These are phyloP conservation scores for Halesus radiatus DNA, from an alignment of 1,140 invertebrate genomes.

Conservation along the genomic window DNA sequence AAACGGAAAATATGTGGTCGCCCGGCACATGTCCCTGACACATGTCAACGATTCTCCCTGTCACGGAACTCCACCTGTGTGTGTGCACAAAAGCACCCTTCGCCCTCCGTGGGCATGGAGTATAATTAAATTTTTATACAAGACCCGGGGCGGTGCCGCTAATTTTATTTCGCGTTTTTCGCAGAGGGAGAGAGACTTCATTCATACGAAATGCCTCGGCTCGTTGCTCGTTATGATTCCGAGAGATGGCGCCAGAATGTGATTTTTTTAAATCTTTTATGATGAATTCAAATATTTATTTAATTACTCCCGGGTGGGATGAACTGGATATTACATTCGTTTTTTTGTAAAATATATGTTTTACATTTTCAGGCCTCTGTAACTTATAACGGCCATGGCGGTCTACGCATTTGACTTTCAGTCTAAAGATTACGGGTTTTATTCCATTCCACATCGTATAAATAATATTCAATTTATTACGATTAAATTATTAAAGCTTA, in stretches of 20 bases:
- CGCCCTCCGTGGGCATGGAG: not conserved
- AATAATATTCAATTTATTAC: no score
- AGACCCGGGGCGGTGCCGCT: slow-evolving; percentile 44
- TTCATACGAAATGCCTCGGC: slow-evolving; percentile 5
- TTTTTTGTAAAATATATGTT: no score
- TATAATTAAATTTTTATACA: slow-evolving; percentile 56
- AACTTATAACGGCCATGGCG: no score
- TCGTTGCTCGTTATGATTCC: slow-evolving; percentile 12
- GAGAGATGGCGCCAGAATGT: not conserved
- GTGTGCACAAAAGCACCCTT: slow-evolving; percentile 30
- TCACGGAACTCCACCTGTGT: slow-evolving; percentile 15
- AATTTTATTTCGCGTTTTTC: slow-evolving; percentile 53
- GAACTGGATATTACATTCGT: not conserved
- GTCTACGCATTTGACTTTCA: no score
- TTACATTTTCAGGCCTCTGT: no score
- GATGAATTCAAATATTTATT: slow-evolving; percentile 15
- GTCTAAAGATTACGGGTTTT: no score
- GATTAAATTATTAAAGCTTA: no score
- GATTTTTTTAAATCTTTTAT: slow-evolving; percentile 13
- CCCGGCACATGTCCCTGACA: slow-evolving; percentile 50
- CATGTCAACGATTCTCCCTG: slow-evolving; percentile 50
- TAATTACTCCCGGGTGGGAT: not conserved
- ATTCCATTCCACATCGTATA: no score
- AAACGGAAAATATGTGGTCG: slow-evolving; percentile 44
- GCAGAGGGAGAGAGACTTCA: slow-evolving; percentile 15